Conservation (phyloP, 2,113 vertebrate species). For the Salvator merianae region DNA sequence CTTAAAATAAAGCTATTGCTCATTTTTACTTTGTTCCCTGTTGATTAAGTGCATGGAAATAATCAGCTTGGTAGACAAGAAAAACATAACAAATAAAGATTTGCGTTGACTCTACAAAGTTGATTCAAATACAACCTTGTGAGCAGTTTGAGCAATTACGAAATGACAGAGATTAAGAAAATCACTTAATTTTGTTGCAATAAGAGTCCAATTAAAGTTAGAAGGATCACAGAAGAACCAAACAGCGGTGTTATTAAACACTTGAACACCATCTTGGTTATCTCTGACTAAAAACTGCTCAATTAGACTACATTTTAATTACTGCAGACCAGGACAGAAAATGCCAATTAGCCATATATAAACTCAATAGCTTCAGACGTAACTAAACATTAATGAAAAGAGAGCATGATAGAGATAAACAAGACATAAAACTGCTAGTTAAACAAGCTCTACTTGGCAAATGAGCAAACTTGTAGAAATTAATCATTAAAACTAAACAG, state of each 20-base stretch:
- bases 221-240: constrained; percentile 6
- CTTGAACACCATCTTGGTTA: constrained; percentile 14
- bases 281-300: constrained; percentile 37
- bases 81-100: neutral
- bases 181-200: constrained; percentile 25
- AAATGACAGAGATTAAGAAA: constrained; percentile 18
- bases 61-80: neutral
- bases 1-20: neutral
- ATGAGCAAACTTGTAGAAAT: neutral
- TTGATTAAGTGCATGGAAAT: neutral
- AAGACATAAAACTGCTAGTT: constrained; percentile 38
- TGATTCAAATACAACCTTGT: neutral
- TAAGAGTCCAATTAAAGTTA: constrained; percentile 39
- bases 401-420: constrained; percentile 9
- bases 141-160: constrained; percentile 2
- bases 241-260: constrained; percentile 31
- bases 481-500: constrained; percentile 6
- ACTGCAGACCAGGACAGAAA: constrained; percentile 39
- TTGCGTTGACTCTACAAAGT: neutral
- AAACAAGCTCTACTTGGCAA: constrained; percentile 6
- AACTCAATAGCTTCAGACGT: constrained; percentile 33
- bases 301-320: constrained; percentile 54
- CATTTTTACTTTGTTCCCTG: neutral
- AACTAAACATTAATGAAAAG: constrained; percentile 36
- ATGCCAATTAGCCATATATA: constrained; percentile 26